Evolutionary conservation across 2,113 vertebrate species (phyloP), one percentile per base, ranked within the genome.

Genomic region (Passer domesticus): DNA sequence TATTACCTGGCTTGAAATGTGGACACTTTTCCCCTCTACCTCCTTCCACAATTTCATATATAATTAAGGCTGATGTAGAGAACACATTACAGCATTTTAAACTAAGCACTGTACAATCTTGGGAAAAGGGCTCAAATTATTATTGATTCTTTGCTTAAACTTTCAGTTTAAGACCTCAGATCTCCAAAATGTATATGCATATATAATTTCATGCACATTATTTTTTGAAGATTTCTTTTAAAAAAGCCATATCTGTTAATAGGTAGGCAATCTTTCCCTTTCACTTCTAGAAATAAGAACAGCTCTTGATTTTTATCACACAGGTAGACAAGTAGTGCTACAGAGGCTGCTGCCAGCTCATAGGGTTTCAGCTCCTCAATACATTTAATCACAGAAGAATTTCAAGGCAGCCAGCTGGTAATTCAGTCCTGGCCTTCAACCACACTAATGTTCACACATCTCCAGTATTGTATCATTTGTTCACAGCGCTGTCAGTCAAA

Each of bases 21-120:
- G 44, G 67, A 56, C 4, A 13, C 1, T 56, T 87, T 56, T 10
- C 15, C 7, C 12, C 8, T 94, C 21, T 73, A 90, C 33, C n/a
- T 41, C 9, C 5, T 31, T 79, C 10, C 33, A 46, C 28, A 68
- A 52, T 2, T 59, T 63, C 35, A 58, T 12, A 41, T 24, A 37
- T 41, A 44, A 88, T 58, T 75, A 56, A 37, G 52, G 13, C 10
- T 81, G 11, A 73, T 41, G 1, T 53, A 47, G 13, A 68, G 17
- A 25, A 23, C 8, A 33, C 25, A 64, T 68, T 33, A 52, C 4
- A 41, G 4, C 5, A 56, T 52, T 78, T 13, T 67, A 63, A 87
- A 47, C 3, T 46, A 62, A 85, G 56, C 2, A 23, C 4, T 35
- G 9, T 7, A 20, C 0, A 0, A 39, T 46, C 11, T 31, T 2